These are phyloP conservation scores for Xenus cinereus DNA, from an alignment of 2,113 vertebrate genomes.

Conservation along the genomic window DNA sequence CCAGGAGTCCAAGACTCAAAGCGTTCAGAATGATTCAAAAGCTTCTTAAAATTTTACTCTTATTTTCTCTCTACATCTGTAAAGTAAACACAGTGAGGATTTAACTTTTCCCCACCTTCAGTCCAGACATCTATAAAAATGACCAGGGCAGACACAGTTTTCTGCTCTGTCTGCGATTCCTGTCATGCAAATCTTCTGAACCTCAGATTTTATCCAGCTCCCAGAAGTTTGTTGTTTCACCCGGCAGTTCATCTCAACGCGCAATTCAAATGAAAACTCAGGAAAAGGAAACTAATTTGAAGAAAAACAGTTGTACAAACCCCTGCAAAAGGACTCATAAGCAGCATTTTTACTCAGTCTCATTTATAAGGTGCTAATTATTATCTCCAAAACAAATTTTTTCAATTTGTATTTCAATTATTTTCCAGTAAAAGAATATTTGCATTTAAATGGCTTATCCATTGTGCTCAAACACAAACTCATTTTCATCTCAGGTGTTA, in stretches of 20 bases:
- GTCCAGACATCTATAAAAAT: not conserved
- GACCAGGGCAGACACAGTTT: not conserved
- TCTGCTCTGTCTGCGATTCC: not conserved
- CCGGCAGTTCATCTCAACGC: not conserved
- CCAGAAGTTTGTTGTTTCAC: not conserved
- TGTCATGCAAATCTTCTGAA: accelerated
- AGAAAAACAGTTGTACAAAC: not conserved
- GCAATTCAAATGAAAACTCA: not conserved
- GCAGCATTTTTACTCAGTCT: not conserved
- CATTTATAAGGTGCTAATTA: conserved; percentile 30
- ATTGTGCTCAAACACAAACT: not conserved
- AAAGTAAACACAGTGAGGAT: accelerated
- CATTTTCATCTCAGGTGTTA: conserved; percentile 12
- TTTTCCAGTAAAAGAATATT: conserved; percentile 18
- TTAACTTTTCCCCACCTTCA: not conserved
- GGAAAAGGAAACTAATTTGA: not conserved
- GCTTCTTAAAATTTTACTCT: not conserved
- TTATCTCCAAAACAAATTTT: not conserved
- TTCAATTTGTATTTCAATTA: conserved; percentile 17
- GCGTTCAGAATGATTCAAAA: not conserved
- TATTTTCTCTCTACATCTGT: not conserved
- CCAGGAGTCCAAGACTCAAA: not conserved
- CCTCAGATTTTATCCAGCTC: not conserved
- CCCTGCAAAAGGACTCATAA: not conserved
- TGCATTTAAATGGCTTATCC: conserved; percentile 33